phyloP scores from a whole-genome alignment of 2,797 vertebrate genomes.

The Tragopan temminckii region DNA sequence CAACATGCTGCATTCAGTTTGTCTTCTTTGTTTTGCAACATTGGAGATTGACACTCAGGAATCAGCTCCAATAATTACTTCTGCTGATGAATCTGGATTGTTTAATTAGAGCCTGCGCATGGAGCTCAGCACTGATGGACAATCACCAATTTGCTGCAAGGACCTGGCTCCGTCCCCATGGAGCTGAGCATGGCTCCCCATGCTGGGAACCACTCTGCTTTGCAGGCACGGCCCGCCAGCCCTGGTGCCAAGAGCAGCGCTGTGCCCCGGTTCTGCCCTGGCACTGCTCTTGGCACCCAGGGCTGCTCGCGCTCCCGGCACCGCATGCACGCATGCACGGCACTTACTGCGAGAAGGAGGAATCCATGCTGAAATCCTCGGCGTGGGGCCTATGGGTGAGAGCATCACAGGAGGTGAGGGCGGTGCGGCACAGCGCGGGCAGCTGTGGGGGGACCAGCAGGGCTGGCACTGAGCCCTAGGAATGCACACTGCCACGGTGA shows the following conservation, averaged over 20 bases:
- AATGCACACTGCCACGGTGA: too few relatives aligned
- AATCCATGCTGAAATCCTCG: constrained; percentile 84
- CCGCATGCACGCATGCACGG: fast-evolving
- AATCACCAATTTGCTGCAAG: constrained; percentile 1
- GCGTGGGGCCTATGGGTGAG: constrained; percentile 72
- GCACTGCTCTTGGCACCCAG: fast-evolving
- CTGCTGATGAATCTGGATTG: constrained; percentile 52
- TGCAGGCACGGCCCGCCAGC: neutral
- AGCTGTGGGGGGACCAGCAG: neutral
- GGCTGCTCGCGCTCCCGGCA: fast-evolving
- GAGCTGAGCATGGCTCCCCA: neutral
- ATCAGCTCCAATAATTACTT: constrained; percentile 49
- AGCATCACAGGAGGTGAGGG: constrained; percentile 29
- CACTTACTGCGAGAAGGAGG: constrained; percentile 85
- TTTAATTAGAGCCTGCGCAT: constrained; percentile 47
- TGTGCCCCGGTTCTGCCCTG: fast-evolving
- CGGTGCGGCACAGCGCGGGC: neutral
- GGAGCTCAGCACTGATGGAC: neutral
- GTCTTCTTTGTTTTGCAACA: constrained; percentile 45
- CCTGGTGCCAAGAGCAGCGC: neutral
- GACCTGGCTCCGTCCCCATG: neutral
- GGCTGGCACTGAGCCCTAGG: neutral
- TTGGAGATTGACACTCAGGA: neutral
- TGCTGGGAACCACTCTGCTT: neutral
- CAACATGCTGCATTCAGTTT: neutral